Conservation (phyloP, 2,113 vertebrate genomes). For the Oophaga pumilio region DNA sequence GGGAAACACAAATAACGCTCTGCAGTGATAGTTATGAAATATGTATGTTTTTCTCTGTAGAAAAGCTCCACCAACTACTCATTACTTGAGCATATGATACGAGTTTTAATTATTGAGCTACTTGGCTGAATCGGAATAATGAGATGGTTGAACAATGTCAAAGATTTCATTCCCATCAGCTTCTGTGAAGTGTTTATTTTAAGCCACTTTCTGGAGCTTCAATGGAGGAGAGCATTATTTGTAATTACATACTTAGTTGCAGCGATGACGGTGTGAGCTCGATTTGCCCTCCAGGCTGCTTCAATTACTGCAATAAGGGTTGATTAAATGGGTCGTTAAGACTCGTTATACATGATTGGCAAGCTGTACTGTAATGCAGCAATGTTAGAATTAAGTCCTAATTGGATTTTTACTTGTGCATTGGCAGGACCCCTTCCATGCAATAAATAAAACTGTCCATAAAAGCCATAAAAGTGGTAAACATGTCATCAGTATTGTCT, state of each 20-base stretch:
- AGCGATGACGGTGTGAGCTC: constrained; percentile 23
- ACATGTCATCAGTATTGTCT: background rate
- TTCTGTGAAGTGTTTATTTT: constrained; percentile 48
- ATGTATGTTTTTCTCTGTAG: constrained; percentile 43
- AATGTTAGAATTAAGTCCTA: constrained; percentile 25
- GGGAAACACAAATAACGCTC: constrained; percentile 23
- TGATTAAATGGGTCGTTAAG: constrained; percentile 50
- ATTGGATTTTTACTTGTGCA: constrained; percentile 37
- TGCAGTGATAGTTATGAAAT: constrained; percentile 29
- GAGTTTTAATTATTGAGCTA: constrained; percentile 45
- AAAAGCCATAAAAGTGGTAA: background rate
- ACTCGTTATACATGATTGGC: constrained; percentile 47
- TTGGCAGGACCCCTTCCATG: constrained; percentile 14
- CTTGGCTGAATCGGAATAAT: constrained; percentile 40
- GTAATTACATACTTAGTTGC: constrained; percentile 45
- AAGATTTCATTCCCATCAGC: constrained; percentile 44
- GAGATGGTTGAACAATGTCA: constrained; percentile 47
- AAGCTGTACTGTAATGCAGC: constrained; percentile 24
- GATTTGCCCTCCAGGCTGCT: constrained; percentile 47
- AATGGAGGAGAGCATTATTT: constrained; percentile 36
- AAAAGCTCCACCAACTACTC: constrained; percentile 25
- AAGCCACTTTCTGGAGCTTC: constrained; percentile 29
- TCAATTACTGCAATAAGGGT: constrained; percentile 35
- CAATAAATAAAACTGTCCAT: background rate
- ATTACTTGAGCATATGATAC: constrained; percentile 36